phyloP scores from a whole-genome alignment of 2,888 invertebrate species.

The Camponotus fellah region DNA sequence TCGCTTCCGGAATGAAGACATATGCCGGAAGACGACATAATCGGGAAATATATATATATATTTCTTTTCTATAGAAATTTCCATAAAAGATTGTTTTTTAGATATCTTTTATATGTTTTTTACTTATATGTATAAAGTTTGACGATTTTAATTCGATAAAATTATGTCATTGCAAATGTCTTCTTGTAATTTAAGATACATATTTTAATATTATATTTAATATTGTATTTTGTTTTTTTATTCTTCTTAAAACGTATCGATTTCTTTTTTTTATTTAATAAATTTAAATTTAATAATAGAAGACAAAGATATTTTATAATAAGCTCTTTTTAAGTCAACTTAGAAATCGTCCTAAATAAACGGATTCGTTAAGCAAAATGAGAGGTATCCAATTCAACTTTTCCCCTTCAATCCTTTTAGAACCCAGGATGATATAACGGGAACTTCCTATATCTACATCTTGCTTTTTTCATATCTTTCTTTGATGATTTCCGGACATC shows the following conservation, averaged over 20 bases:
- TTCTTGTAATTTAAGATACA: not conserved
- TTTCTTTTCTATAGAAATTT: not conserved
- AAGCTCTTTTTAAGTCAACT: not conserved
- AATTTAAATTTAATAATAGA: not conserved
- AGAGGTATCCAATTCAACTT: slow-evolving; percentile 1
- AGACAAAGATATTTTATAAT: not conserved
- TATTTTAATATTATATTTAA: not conserved
- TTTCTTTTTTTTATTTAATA: not conserved
- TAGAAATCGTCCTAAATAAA: slow-evolving; percentile 18
- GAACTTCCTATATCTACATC: not conserved
- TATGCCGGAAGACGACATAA: slow-evolving; percentile 20
- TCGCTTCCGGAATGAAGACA: slow-evolving; percentile 43
- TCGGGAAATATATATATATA: not conserved
- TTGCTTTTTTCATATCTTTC: not conserved
- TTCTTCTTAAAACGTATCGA: not conserved
- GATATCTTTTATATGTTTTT: not conserved
- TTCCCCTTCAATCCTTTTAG: slow-evolving; percentile 28
- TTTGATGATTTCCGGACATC: slow-evolving; percentile 13
- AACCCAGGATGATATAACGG: slow-evolving; percentile 19
- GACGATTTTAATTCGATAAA: not conserved
- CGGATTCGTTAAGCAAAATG: not conserved
- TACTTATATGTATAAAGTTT: not conserved
- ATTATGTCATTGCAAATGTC: not conserved
- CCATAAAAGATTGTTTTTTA: not conserved
- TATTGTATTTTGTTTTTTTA: not conserved